Evolutionary conservation across 2,888 invertebrate genomes (phyloP), one percentile per base, ranked within the genome.

Genomic region (Neoaliturus tenellus): DNA sequence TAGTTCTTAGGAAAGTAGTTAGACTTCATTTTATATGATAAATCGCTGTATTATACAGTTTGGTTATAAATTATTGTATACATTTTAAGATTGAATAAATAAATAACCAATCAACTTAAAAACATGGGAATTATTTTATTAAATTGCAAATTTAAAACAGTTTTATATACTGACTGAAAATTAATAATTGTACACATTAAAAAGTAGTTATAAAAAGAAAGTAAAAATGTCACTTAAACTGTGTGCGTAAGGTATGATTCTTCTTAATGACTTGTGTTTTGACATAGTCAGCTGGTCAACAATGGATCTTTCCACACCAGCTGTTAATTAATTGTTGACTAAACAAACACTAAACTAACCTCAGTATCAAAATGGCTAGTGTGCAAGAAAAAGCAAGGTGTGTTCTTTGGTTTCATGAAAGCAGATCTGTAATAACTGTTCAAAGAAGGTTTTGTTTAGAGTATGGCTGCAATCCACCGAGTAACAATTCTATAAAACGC

Each of bases 361-460:
- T 51, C 23, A 51, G 51, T 51, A 51, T 51, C 51, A 51, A 51
- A 51, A 51, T 51, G 51, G 51, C 51, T 51, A 51, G 51, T 58
- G 5, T n/a, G 58, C 6, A 31, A 71, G 14, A 6, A 71, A 35
- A 41, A 71, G 41, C 71, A 71, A 71, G 41, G 71, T 71, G 41
- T 35, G 71, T 71, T 71, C 41, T 71, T 71, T 71, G 71, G 71
- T 71, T 71, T 71, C 71, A 71, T 23, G 71, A 71, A 71, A 71
- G 39, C 71, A 41, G 71, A 71, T 71, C 35, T 78, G 35, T 78
- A 78, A 78, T 28, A 78, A 51, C 78, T 51, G 78, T 78, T 78
- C 78, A 28, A 73, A 39, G 35, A 78, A 78, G 78, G 31, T 78
- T 78, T 78, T 31, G 48, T 78, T 51, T 78, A 48, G 51, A 78